Evolutionary conservation across 2,888 invertebrate species (phyloP).

Genomic region (Drosophila robusta): DNA sequence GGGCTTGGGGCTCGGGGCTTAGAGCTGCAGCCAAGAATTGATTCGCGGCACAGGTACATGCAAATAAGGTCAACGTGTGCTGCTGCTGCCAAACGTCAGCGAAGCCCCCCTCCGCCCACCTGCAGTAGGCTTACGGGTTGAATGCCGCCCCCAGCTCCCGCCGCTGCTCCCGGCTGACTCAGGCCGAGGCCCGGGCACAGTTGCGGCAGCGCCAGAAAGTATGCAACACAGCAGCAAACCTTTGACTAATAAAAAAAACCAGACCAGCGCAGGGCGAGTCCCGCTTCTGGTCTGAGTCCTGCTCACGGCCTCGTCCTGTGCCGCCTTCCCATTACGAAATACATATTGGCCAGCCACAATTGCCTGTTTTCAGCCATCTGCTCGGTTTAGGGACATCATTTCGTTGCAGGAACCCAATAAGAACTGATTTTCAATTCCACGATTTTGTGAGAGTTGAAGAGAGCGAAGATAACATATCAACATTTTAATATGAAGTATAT

Average conservation of each 20-base stretch:
- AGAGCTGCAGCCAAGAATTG: constrained; percentile 67
- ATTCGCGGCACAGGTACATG: constrained; percentile 70
- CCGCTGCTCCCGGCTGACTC: not conserved
- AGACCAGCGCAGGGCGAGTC: constrained; percentile 1
- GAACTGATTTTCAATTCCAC: too few relatives aligned
- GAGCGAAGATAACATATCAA: too few relatives aligned
- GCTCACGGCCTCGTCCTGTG: not conserved
- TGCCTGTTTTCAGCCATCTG: not conserved
- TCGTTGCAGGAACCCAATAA: too few relatives aligned
- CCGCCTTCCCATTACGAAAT: constrained; percentile 28
- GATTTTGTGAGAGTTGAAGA: too few relatives aligned
- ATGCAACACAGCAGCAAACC: constrained; percentile 61
- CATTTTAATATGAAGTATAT: too few relatives aligned
- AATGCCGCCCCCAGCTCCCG: not conserved
- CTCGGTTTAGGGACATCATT: not conserved
- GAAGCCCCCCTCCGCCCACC: constrained; percentile 33
- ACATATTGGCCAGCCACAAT: not conserved
- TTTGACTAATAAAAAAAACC: constrained; percentile 42
- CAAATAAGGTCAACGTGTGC: constrained; percentile 81
- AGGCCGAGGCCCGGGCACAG: not conserved
- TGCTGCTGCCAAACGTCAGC: constrained; percentile 64
- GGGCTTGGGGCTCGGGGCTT: not conserved
- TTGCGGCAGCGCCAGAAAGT: constrained; percentile 54
- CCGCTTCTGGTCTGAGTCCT: not conserved
- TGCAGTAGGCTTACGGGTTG: constrained; percentile 36